phyloP scores from a whole-genome alignment of 2,888 invertebrate species.

The Hyposoter didymator region DNA sequence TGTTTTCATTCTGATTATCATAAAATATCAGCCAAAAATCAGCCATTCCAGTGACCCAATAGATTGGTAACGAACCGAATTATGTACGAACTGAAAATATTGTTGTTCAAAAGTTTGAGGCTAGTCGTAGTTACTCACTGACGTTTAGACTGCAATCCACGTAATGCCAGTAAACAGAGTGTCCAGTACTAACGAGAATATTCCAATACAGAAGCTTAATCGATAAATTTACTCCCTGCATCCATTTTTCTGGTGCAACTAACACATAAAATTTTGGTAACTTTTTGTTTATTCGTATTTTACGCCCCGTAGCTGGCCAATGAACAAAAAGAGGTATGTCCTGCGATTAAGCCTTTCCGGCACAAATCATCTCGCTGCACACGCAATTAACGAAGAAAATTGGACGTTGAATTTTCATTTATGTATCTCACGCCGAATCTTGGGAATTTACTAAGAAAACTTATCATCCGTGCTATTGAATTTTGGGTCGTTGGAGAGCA shows the following conservation, averaged over 20 bases:
- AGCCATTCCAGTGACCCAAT: background rate
- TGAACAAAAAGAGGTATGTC: slow-evolving; percentile 83
- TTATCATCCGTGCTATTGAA: background rate
- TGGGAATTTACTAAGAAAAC: background rate
- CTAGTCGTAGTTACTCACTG: background rate
- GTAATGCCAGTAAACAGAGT: background rate
- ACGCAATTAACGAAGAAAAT: background rate
- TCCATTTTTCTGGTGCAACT: slow-evolving; percentile 30
- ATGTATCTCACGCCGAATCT: background rate
- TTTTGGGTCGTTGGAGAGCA: background rate
- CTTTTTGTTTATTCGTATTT: slow-evolving; percentile 58
- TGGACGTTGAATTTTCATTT: background rate
- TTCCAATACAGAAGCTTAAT: background rate
- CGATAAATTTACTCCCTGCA: slow-evolving; percentile 28
- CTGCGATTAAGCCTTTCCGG: slow-evolving; percentile 46
- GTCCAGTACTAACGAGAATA: background rate
- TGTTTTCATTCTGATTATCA: background rate
- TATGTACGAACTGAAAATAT: background rate
- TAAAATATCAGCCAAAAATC: background rate
- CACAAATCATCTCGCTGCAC: slow-evolving; percentile 40
- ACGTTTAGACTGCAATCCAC: background rate
- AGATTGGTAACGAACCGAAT: background rate
- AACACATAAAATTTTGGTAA: slow-evolving; percentile 58
- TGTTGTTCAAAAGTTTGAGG: background rate
- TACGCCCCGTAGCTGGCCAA: slow-evolving; percentile 83